phyloP scores from a whole-genome alignment of 2,888 invertebrate genomes.

The Druceiella hillmani region DNA sequence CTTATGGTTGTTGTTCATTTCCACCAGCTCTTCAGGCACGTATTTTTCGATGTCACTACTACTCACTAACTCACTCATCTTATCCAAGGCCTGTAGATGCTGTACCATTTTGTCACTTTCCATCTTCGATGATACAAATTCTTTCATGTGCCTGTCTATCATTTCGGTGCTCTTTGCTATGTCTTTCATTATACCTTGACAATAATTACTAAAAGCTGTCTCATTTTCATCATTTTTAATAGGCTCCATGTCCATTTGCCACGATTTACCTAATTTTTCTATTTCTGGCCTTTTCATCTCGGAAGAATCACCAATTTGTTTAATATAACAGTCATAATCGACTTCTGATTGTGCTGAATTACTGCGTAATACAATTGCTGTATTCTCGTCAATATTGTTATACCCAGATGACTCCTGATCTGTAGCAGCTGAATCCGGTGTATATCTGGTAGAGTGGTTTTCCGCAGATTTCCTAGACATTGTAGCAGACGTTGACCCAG shows the following conservation, averaged over 20 bases:
- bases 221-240: no score
- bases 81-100: constrained; percentile 47
- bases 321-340: no score
- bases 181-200: constrained; percentile 43
- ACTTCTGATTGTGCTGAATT: no score
- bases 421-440: constrained; percentile 37
- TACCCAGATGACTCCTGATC: no score
- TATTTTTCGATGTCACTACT: constrained; percentile 30
- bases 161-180: constrained; percentile 43
- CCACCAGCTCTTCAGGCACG: constrained; percentile 33
- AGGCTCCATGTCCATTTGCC: no score
- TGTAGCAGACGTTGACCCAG: constrained; percentile 2
- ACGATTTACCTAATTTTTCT: no score
- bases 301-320: no score
- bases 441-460: neutral
- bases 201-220: constrained; percentile 38
- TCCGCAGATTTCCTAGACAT: neutral
- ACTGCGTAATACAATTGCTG: no score
- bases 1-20: constrained; percentile 44
- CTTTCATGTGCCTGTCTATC: constrained; percentile 48
- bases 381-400: no score
- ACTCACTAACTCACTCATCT: constrained; percentile 44
- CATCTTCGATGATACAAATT: constrained; percentile 38
- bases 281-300: no score
- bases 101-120: constrained; percentile 47